Evolutionary conservation across 2,113 vertebrate species (phyloP).

Genomic region (Carettochelys insculpta): DNA sequence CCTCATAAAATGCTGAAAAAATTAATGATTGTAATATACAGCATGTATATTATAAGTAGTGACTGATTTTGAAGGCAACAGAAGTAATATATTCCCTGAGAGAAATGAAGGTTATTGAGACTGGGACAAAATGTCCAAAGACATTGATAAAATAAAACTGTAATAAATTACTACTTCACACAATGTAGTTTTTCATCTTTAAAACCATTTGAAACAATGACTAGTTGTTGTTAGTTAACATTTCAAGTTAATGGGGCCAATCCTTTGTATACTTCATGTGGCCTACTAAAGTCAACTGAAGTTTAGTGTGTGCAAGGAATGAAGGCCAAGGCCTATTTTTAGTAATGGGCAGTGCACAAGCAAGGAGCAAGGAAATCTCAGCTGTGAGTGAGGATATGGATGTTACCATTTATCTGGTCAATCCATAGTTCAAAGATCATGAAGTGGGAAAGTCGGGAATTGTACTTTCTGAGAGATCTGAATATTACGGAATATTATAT

Average conservation of each 20-base stretch:
- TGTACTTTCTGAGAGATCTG: neutral
- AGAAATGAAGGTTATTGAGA: conserved; percentile 48
- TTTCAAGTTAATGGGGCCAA: neutral
- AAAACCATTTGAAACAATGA: neutral
- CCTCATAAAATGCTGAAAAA: conserved; percentile 67
- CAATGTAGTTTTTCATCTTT: conserved; percentile 18
- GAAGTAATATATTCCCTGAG: conserved; percentile 12
- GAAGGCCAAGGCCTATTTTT: neutral
- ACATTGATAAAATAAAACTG: conserved; percentile 25
- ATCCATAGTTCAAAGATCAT: accelerated
- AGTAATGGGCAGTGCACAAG: neutral
- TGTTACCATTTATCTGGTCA: neutral
- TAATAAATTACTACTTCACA: neutral
- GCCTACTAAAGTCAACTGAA: neutral
- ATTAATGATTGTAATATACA: conserved; percentile 55
- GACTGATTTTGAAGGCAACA: conserved; percentile 45
- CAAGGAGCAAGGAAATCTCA: neutral
- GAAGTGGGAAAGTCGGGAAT: neutral
- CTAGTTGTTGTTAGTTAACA: neutral
- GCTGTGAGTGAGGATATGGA: neutral
- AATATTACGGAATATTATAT: neutral
- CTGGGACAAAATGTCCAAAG: conserved; percentile 20
- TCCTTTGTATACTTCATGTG: neutral
- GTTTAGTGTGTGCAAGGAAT: neutral
- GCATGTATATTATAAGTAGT: conserved; percentile 54